Conservation (phyloP, 2,113 vertebrate genomes). For the Forbesichthys papilliferus region DNA sequence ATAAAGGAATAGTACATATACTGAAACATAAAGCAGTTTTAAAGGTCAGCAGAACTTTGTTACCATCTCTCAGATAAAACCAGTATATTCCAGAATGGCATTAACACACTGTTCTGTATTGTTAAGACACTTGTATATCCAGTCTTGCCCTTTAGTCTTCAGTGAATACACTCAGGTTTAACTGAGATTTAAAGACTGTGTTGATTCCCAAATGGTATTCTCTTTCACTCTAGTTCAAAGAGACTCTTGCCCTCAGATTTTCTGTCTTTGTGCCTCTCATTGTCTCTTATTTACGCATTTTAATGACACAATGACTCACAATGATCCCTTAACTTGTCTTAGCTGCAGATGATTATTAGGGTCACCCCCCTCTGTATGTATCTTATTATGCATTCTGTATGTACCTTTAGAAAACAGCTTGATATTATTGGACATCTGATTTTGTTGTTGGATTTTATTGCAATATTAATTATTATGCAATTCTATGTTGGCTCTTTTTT, state of each 20-base stretch:
- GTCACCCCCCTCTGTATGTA: constrained; percentile 42
- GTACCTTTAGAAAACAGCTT: constrained; percentile 59
- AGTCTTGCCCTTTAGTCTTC: constrained; percentile 46
- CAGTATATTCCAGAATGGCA: constrained; percentile 33
- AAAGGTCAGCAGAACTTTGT: neutral
- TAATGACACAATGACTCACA: constrained; percentile 40
- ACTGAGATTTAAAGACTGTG: constrained; percentile 54
- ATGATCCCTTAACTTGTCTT: constrained; percentile 58
- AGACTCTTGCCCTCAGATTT: constrained; percentile 60
- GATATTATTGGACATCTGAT: constrained; percentile 50
- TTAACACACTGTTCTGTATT: constrained; percentile 19
- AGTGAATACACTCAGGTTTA: constrained; percentile 64
- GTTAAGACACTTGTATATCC: constrained; percentile 16
- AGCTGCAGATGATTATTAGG: constrained; percentile 55
- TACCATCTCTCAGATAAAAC: constrained; percentile 16
- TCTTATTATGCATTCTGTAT: constrained; percentile 43
- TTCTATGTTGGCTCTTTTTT: constrained; percentile 41
- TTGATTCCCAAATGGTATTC: constrained; percentile 3
- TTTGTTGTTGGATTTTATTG: constrained; percentile 71
- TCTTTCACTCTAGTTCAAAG: constrained; percentile 38
- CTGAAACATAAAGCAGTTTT: constrained; percentile 35
- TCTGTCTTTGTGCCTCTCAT: constrained; percentile 63
- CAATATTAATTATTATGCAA: constrained; percentile 80
- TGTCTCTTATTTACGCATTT: constrained; percentile 34
- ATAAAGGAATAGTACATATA: constrained; percentile 29